Conservation (phyloP, 37 sponge, comb jelly and placozoan species). For the Haliclona indistincta region DNA sequence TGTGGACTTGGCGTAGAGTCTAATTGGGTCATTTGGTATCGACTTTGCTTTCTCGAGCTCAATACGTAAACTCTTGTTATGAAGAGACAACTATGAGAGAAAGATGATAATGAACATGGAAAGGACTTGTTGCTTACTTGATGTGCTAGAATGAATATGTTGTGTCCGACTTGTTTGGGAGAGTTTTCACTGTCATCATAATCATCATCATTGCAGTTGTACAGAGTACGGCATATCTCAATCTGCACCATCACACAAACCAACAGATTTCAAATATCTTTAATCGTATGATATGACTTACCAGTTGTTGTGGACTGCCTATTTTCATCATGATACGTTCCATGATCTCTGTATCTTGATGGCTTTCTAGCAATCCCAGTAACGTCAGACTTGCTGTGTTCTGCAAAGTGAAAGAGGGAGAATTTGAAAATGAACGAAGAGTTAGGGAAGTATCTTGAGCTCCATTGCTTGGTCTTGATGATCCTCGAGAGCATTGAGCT, state of each 20-base stretch:
- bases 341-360: constrained; percentile 85
- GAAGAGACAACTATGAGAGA: constrained; percentile 72
- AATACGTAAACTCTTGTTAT: constrained; percentile 73
- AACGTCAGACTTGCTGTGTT: constrained; percentile 70
- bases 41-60: constrained; percentile 32
- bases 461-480: constrained; percentile 60
- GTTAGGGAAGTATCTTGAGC: constrained; percentile 51
- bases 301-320: constrained; percentile 61
- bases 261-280: too few relatives aligned
- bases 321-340: constrained; percentile 93
- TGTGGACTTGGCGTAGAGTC: constrained; percentile 81
- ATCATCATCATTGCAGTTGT: constrained; percentile 12
- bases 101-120: not conserved
- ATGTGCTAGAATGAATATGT: constrained; percentile 89
- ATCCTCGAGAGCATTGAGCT: constrained; percentile 76
- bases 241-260: constrained; percentile 27
- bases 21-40: constrained; percentile 51
- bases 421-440: not conserved
- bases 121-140: constrained; percentile 27
- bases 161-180: constrained; percentile 69
- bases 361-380: constrained; percentile 95
- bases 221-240: constrained; percentile 24
- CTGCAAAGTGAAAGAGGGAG: constrained; percentile 13
- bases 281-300: constrained; percentile 15
- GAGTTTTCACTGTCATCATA: constrained; percentile 41